phyloP scores from a whole-genome alignment of 2,797 vertebrate species.

The Alauda arvensis region DNA sequence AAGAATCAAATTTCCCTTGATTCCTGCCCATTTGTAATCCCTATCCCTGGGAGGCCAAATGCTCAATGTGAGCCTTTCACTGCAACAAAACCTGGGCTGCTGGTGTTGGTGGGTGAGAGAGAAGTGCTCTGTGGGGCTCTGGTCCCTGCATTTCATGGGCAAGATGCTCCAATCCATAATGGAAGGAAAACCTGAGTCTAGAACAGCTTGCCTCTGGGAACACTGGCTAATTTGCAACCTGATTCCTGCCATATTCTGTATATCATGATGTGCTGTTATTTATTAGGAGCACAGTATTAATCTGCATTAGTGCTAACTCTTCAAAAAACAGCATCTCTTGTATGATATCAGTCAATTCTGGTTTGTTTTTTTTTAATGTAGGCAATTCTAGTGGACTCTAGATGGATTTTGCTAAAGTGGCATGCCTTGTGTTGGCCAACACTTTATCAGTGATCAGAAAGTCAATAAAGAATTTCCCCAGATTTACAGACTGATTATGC shows the following conservation, averaged over 20 bases:
- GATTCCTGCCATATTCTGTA: not conserved
- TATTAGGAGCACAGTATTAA: not conserved
- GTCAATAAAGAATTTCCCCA: not conserved
- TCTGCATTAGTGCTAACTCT: not conserved
- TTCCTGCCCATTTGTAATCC: slow-evolving; percentile 16
- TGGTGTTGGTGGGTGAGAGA: not conserved
- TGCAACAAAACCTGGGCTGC: not conserved
- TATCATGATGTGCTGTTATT: not conserved
- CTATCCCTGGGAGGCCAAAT: slow-evolving; percentile 26
- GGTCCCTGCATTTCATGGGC: not conserved
- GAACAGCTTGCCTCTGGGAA: not conserved
- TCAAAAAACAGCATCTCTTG: not conserved
- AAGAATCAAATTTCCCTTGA: slow-evolving; percentile 35
- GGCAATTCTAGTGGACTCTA: too few species aligned
- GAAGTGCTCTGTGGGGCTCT: not conserved
- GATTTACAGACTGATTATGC: not conserved
- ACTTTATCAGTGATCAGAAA: not conserved
- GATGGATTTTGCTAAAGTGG: not conserved
- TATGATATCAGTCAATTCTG: not conserved
- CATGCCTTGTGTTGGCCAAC: not conserved
- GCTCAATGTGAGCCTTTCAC: not conserved
- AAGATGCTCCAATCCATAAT: not conserved
- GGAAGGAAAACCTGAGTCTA: not conserved
- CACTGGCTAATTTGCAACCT: not conserved
- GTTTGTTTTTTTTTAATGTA: accelerated